Percentiles rank a stretch among this genome's conserved stretches.
phyloP scores from a whole-genome alignment of 2,797 vertebrate genomes.

The Tinamus major region DNA sequence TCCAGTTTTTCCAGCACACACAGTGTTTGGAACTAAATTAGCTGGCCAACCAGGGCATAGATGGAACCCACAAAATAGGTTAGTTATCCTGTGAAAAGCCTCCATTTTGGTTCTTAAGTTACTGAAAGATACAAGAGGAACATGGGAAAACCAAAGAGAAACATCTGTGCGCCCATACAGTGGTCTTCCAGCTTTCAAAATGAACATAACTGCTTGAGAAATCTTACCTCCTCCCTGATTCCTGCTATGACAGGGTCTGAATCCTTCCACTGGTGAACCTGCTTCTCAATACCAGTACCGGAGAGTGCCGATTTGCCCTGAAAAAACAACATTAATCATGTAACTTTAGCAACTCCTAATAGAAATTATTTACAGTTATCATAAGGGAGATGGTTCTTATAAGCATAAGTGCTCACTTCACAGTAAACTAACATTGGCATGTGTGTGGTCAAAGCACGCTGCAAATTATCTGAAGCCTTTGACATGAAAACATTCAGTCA shows the following conservation, averaged over 20 bases:
- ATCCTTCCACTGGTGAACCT: constrained; percentile 88
- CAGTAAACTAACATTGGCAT: background rate
- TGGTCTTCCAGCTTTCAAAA: background rate
- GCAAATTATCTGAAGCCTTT: background rate
- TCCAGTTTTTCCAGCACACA: background rate
- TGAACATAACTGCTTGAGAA: background rate
- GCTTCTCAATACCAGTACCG: constrained; percentile 81
- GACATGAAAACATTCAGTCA: background rate
- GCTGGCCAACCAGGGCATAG: background rate
- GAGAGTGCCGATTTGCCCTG: constrained; percentile 76
- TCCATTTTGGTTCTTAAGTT: background rate
- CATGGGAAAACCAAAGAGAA: background rate
- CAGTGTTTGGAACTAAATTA: background rate
- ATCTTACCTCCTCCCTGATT: constrained; percentile 91
- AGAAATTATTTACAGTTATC: background rate
- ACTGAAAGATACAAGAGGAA: background rate
- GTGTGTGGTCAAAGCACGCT: background rate
- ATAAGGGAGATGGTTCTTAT: background rate
- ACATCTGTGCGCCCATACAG: no score
- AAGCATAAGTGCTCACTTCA: background rate
- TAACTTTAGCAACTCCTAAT: background rate
- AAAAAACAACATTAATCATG: background rate
- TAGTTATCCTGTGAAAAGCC: background rate
- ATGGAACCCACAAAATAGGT: background rate
- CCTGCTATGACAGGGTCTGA: constrained; percentile 91